Conservation (phyloP, 30 jellyfish, hydroid and myxozoan genomes). For the Aurelia aurita region DNA sequence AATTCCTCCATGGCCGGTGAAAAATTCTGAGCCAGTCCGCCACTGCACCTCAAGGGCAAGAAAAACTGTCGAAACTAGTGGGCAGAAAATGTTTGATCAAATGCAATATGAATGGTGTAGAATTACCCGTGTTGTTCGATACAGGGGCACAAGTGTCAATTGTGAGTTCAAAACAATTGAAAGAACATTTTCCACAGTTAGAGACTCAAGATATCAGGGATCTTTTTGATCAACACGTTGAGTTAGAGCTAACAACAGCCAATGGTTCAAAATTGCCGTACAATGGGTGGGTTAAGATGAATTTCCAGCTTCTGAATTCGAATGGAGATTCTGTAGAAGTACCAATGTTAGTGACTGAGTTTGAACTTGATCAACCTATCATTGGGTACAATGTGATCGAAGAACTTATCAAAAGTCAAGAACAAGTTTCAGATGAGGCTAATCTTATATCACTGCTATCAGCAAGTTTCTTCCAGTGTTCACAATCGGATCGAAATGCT, state of each 20-base stretch:
- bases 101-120: constrained; percentile 6
- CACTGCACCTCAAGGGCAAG: no score
- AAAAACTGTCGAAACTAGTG: no score
- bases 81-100: no score
- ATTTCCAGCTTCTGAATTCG: constrained; percentile 1
- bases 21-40: no score
- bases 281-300: constrained; percentile 18
- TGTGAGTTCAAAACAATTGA: neutral
- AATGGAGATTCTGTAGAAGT: neutral
- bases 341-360: constrained; percentile 28
- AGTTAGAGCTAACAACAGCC: constrained; percentile 3
- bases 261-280: constrained; percentile 32
- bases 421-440: constrained; percentile 30
- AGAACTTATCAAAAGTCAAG: neutral
- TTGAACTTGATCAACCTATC: constrained; percentile 5
- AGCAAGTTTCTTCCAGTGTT: constrained; percentile 10
- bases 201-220: constrained; percentile 11
- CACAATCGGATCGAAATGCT: constrained; percentile 6
- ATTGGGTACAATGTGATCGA: constrained; percentile 11
- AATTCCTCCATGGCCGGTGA: no score
- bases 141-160: constrained; percentile 36
- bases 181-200: constrained; percentile 8
- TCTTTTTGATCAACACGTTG: constrained; percentile 4
- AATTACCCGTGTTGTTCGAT: constrained; percentile 8
- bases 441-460: constrained; percentile 3